Evolutionary conservation across 2,888 invertebrate species (phyloP), one percentile per base, ranked within the genome.

Genomic region (Pemphredon lugubris): DNA sequence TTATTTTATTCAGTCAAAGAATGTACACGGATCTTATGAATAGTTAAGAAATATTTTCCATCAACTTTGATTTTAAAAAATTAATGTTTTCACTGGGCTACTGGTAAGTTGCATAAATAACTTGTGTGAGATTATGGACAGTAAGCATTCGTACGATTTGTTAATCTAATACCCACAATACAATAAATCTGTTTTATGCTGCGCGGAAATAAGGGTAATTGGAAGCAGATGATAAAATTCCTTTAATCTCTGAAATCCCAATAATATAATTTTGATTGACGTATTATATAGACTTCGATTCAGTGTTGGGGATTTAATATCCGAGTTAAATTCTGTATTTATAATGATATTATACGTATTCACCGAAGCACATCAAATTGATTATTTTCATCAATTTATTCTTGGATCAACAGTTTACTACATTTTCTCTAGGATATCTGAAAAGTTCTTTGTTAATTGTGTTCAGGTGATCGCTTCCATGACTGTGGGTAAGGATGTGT

Each of bases 401-500:
- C n/a, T n/a, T 1, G 6, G 6, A 26, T 42, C 13, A 16, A 54
- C 18, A n/a, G 5, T 48, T 32, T 34, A 11, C 13, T 42, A 30
- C 26, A 23, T 37, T 42, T 57, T 11, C n/a, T n/a, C n/a, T n/a
- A n/a, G n/a, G n/a, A 20, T 44, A 5, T 21, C 16, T 42, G n/a
- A 39, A 13, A 45, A n/a, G n/a, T n/a, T n/a, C n/a, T n/a, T n/a
- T n/a, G n/a, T n/a, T n/a, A n/a, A n/a, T n/a, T 73, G 26, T 50
- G 80, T 89, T 59, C 82, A 98, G 95, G 99, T 99, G 16, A 99
- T 99, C 88, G 99, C 99, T 20, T 98, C 98, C 72, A 99, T 99
- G 99, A 99, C 99, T 4, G 99, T 99, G 18, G 99, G 99, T 55
- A 99, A 99, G 92, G 99, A 99, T 93, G 99, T 99, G 0, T 96